Conservation (phyloP, 37 sponge, comb jelly and placozoan genomes). For the Eunapius fragilis region DNA sequence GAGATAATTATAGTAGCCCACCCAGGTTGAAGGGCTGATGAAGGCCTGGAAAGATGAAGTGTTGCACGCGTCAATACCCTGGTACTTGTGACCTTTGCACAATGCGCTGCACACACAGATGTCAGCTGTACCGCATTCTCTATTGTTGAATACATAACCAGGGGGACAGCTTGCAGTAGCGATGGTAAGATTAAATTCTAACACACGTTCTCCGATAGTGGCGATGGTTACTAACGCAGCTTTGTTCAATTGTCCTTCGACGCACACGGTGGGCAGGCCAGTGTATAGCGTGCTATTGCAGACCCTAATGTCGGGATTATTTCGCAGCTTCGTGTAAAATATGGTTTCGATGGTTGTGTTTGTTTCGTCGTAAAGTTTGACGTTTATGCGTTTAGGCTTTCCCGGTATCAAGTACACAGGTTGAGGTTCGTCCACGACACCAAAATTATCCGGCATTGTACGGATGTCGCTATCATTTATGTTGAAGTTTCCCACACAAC, state of each 20-base stretch:
- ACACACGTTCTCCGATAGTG: background rate
- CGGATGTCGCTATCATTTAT: background rate
- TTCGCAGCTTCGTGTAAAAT: background rate
- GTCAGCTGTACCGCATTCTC: background rate
- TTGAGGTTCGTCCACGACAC: background rate
- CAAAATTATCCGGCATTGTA: background rate
- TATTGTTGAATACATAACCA: slow-evolving; percentile 8
- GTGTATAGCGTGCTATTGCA: background rate
- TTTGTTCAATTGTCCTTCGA: background rate
- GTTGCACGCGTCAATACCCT: background rate
- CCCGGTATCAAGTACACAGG: slow-evolving; percentile 16
- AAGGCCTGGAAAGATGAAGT: slow-evolving; percentile 6
- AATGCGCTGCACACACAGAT: slow-evolving; percentile 11
- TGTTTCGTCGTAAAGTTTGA: background rate
- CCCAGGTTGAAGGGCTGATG: slow-evolving; percentile 36
- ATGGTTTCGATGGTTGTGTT: background rate
- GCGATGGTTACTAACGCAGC: background rate
- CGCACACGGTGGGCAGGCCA: background rate
- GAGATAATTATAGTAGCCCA: slow-evolving; percentile 6
- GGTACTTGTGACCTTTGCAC: background rate
- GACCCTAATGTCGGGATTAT: background rate
- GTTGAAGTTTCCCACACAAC: slow-evolving; percentile 3
- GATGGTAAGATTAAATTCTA: background rate
- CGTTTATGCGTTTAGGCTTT: background rate
- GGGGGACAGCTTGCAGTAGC: slow-evolving; percentile 4